Base-by-base conservation (phyloP, 37 sponge, comb jelly and placozoan species). In the Cladorhizidae sp. region DNA sequence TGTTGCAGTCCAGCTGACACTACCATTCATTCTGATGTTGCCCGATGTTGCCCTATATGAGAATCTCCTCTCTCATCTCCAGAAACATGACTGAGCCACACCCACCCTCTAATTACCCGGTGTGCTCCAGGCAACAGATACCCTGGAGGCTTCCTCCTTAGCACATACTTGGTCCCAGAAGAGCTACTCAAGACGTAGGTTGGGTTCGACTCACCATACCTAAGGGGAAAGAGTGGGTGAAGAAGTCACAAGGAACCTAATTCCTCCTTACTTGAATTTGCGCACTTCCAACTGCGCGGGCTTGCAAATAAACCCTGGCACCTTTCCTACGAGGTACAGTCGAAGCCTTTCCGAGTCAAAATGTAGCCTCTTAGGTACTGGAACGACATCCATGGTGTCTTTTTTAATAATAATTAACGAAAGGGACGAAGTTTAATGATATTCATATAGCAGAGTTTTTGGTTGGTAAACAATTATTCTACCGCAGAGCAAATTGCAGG, bases 181-280 rank as follows among this genome's bases (percentile, higher is more conserved):
- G 77, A 56, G n/a, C 84, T 68, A 21, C 59, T 39, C n/a, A 94
- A 63, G 55, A 76, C 77, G 64, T 88, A 94, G 50, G 95, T 94
- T 0, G 95, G 95, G 63, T 94, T 94, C 0, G 95, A 94, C 52
- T 94, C 76, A 38, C 95, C 95, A 70, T 84, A 78, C 22, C 87
- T 90, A 58, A 74, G 49, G 49, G 49, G 49, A 9, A 45, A 45
- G 49, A 45, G 49, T 45, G n/a, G n/a, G n/a, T n/a, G n/a, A n/a
- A n/a, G n/a, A n/a, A n/a, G n/a, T n/a, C n/a, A 45, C 5, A 45
- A 12, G 49, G 9, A 5, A 45, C 15, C 25, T 39, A 29, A 31
- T 26, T 59, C 14, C 40, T 3, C 14, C 70, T 83, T 59, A 83
- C 84, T 52, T 77, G 74, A 77, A 86, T 40, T 86, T 63, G 5